Evolutionary conservation across 2,797 vertebrate genomes (phyloP).

Genomic region (Rhynchotus rufescens): DNA sequence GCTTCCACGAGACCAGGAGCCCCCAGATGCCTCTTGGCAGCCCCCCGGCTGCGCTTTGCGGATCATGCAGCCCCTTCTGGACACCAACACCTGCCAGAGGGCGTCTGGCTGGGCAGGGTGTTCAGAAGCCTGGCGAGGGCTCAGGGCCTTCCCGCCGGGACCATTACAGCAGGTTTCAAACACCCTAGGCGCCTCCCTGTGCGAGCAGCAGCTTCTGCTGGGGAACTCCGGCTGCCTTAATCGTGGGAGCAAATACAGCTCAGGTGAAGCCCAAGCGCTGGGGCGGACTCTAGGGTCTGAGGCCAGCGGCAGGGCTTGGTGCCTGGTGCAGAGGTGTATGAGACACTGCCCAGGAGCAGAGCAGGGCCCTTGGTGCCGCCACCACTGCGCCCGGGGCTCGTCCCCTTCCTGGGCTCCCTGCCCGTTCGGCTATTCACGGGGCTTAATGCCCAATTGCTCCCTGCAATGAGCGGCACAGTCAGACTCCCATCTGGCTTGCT

Average conservation of each 20-base stretch:
- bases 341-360: too few relatives aligned
- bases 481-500: not conserved
- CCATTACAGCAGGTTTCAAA: not conserved
- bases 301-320: too few relatives aligned
- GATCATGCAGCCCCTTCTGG: not conserved
- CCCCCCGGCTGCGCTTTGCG: not conserved
- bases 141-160: not conserved
- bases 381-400: too few relatives aligned
- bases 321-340: too few relatives aligned
- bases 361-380: too few relatives aligned
- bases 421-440: slow-evolving; percentile 27
- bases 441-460: not conserved
- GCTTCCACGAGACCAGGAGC: not conserved
- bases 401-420: not conserved
- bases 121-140: not conserved
- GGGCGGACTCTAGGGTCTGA: not conserved
- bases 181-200: not conserved
- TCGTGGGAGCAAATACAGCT: not conserved
- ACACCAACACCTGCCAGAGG: too few relatives aligned
- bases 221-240: not conserved
- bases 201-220: not conserved
- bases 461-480: slow-evolving; percentile 5
- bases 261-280: not conserved
- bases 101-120: too few relatives aligned
- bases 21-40: not conserved